Evolutionary conservation across 2,797 vertebrate genomes (phyloP).

Genomic region (Apogon hyalosoma): DNA sequence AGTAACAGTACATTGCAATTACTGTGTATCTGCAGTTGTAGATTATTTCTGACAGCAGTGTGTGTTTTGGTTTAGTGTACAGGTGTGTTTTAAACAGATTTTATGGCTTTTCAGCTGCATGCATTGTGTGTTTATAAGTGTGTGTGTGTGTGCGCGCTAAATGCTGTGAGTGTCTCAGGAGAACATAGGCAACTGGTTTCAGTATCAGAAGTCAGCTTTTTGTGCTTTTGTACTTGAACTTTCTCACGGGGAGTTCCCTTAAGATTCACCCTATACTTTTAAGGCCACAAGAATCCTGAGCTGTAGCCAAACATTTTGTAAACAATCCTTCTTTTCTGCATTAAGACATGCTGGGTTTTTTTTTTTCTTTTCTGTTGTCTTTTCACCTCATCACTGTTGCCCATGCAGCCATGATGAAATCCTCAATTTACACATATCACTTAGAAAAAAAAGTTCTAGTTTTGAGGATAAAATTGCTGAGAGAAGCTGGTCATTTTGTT

Average conservation of each 20-base stretch:
- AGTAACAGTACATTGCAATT: conserved; percentile 39
- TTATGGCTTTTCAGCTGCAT: conserved; percentile 18
- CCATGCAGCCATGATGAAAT: not conserved
- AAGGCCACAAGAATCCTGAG: conserved; percentile 52
- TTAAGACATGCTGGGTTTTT: not conserved
- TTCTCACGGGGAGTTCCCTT: conserved; percentile 45
- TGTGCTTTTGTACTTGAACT: conserved; percentile 18
- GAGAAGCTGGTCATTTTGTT: not conserved
- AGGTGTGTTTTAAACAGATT: conserved; percentile 30
- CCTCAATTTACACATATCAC: conserved; percentile 18
- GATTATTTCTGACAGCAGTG: conserved; percentile 49
- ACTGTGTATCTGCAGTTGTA: conserved; percentile 24
- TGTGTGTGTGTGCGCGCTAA: conserved; percentile 14
- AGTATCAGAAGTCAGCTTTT: conserved; percentile 27
- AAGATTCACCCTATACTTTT: conserved; percentile 51
- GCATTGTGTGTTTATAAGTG: conserved; percentile 4
- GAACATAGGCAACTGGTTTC: conserved; percentile 25
- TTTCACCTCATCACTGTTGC: not conserved
- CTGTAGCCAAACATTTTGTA: conserved; percentile 47
- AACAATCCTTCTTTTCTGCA: conserved; percentile 25
- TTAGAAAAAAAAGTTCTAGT: conserved; percentile 7
- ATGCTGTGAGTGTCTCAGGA: conserved; percentile 25
- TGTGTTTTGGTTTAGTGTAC: conserved; percentile 25
- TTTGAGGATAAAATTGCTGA: not conserved
- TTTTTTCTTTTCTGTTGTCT: not conserved